Base-by-base conservation (phyloP, 2,888 invertebrate species). In the Philonicus albiceps region DNA sequence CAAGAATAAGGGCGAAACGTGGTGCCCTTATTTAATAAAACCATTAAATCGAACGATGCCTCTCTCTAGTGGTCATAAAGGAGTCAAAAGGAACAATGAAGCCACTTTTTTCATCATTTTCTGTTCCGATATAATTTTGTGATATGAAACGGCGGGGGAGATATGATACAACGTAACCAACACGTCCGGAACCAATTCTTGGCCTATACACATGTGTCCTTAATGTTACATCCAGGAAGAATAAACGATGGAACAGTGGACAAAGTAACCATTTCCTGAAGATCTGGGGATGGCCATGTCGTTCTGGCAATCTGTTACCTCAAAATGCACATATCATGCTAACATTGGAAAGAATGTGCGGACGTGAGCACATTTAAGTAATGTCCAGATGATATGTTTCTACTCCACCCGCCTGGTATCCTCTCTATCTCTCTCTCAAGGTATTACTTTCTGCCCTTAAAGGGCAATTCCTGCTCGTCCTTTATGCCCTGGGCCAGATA, bases 281-380 rank as follows among this genome's bases (percentile, higher is more conserved):
- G 83, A 34, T 37, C 83, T 83, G 8, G 72, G 74, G 85, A 85
- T 85, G 85, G 43, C 73, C 85, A 85, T 85, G 85, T 85, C 85
- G 74, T 85, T 85, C 30, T 30, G 74, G 40, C 85, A 85, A 85
- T 85, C 85, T 85, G 85, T 85, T 85, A 85, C 85, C 85, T 85
- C 72, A 49, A 74, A 85, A 85, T 85, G 74, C 85, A 85, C 85
- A 85, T 43, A 85, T 49, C 72, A 85, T 85, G 85, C 85, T 85
- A 49, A 73, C 72, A 73, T 85, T 73, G 37, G 49, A 74, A 85
- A 85, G 74, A 85, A 74, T 73, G 72, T 85, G 74, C 85, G 74
- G 72, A 85, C 74, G 74, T 85, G 85, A 85, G 85, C 85, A 85
- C 83, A 83, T 83, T 83, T 83, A 83, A 64, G 72, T 83, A 83